phyloP scores from a whole-genome alignment of 2,797 vertebrate genomes.

The Gymnoscopelus braueri region DNA sequence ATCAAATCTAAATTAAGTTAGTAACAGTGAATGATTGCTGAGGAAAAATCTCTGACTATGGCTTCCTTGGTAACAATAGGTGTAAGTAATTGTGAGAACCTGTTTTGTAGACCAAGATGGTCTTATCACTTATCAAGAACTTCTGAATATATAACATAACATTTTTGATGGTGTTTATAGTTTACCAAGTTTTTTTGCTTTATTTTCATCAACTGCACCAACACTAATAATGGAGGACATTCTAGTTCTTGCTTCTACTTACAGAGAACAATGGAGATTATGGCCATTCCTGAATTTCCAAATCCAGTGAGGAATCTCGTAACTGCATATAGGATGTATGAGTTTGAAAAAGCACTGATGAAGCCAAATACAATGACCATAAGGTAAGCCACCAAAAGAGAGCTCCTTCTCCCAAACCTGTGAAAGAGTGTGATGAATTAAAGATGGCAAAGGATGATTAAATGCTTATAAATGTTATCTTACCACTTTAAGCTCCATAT shows the following conservation, averaged over 20 bases:
- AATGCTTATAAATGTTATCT: too few species aligned
- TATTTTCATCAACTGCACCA: neutral
- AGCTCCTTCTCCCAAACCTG: slow-evolving; percentile 76
- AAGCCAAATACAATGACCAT: slow-evolving; percentile 56
- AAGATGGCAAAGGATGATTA: neutral
- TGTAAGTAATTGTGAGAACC: too few species aligned
- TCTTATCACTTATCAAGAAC: too few species aligned
- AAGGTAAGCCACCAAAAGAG: slow-evolving; percentile 72
- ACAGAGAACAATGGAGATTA: slow-evolving; percentile 71
- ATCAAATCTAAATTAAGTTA: too few species aligned
- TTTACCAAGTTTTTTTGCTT: neutral
- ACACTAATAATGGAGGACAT: neutral
- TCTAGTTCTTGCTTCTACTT: slow-evolving; percentile 32
- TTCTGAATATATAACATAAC: too few species aligned
- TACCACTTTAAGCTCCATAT: too few species aligned
- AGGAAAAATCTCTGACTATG: too few species aligned
- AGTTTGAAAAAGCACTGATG: slow-evolving; percentile 67
- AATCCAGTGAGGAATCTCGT: slow-evolving; percentile 77
- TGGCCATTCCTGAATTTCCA: slow-evolving; percentile 68
- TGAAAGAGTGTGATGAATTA: neutral
- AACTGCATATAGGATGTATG: slow-evolving; percentile 66
- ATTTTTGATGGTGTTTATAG: neutral
- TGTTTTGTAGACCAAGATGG: too few species aligned
- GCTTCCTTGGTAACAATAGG: too few species aligned
- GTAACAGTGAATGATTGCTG: too few species aligned